Conservation (phyloP, 2,797 vertebrate genomes). For the Myripristis murdjan region DNA sequence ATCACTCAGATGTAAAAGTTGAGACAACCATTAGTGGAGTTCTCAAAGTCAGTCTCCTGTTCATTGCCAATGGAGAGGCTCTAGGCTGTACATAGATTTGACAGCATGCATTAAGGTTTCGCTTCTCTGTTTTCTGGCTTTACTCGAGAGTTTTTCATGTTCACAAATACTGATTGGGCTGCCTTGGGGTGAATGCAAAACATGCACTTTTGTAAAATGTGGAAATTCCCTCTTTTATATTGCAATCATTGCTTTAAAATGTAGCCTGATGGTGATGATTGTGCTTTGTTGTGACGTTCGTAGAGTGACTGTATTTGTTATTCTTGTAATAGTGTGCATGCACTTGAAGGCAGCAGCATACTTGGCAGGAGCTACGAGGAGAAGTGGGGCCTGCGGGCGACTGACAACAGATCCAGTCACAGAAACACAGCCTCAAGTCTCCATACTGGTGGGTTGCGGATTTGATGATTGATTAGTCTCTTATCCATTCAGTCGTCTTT, state of each 20-base stretch:
- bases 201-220: background rate
- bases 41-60: conserved; percentile 23
- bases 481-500: too few species aligned
- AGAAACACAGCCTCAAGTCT: background rate
- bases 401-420: background rate
- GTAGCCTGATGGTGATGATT: background rate
- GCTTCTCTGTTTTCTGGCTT: conserved; percentile 15
- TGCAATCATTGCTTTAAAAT: background rate
- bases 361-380: background rate
- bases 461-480: background rate
- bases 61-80: conserved; percentile 12
- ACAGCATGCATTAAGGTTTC: background rate
- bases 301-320: background rate
- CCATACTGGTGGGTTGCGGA: background rate
- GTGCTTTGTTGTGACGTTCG: background rate
- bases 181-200: background rate
- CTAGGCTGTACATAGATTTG: conserved; percentile 14
- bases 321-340: background rate
- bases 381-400: background rate
- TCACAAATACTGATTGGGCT: background rate
- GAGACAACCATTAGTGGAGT: conserved; percentile 7
- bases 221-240: background rate
- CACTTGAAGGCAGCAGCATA: background rate
- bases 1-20: conserved; percentile 10
- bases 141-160: conserved; percentile 2